phyloP scores from a whole-genome alignment of 2,797 vertebrate genomes.

The Phalloptychus januarius region DNA sequence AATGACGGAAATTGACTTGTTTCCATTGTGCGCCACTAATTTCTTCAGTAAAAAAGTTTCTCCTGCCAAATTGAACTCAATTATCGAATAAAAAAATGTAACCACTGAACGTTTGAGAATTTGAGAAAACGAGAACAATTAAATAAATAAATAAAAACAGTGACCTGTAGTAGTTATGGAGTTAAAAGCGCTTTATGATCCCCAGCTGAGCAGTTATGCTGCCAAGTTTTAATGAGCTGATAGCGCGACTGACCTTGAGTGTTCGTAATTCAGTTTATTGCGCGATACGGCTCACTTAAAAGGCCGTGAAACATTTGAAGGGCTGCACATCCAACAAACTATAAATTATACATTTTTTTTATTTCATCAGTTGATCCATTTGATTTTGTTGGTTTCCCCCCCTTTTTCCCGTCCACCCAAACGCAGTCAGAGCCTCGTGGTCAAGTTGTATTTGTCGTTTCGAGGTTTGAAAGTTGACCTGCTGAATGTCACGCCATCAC shows the following conservation, averaged over 20 bases:
- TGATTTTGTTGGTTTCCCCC: neutral
- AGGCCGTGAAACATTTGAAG: neutral
- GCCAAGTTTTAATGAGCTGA: conserved; percentile 18
- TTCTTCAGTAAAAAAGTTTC: neutral
- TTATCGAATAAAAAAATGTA: neutral
- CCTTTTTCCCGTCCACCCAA: neutral
- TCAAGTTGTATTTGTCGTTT: neutral
- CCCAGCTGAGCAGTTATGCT: neutral
- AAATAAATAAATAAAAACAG: neutral
- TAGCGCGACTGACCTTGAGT: conserved; percentile 19
- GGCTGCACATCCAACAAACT: neutral
- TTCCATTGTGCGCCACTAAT: neutral
- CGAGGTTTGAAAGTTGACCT: neutral
- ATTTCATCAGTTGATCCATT: neutral
- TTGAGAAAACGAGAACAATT: neutral
- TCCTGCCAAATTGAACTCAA: neutral
- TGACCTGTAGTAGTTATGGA: neutral
- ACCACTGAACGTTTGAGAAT: neutral
- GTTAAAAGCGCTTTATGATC: conserved; percentile 11
- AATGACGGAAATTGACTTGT: neutral
- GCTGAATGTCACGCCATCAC: neutral
- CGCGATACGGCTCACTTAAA: neutral
- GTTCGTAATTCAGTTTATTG: conserved; percentile 21
- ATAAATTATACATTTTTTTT: neutral
- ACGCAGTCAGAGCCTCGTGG: neutral